Base-by-base conservation (phyloP, 2,113 vertebrate species). In the Vombatus ursinus region DNA sequence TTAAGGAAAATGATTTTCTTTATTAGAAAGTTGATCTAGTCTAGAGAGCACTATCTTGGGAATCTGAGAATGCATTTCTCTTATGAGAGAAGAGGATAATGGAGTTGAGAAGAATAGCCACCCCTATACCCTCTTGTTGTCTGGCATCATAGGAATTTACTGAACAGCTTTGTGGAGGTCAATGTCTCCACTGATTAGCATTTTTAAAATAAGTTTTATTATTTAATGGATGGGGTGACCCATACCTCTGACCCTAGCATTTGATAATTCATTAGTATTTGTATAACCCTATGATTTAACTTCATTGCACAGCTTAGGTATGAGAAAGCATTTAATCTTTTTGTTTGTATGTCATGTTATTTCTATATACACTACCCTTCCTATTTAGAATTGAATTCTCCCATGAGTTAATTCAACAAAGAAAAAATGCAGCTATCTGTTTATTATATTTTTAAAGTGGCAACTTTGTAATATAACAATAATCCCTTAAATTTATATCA, bases 1-100 rank as follows among this genome's bases (percentile, higher is more conserved):
- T 77, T 92, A 92, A 54, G 90, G 91, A 31, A 93, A 96, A 52
- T 90, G 44, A 89, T 50, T 77, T 24, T 61, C 25, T 95, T 94
- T 68, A 6, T 92, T 53, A 94, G 48, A 48, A 94, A 28, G 50
- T 11, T 47, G 53, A 53, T 53, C 28, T 92, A 52, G 25, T 90
- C 31, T 7, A 14, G 68, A 92, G 54, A 2, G 7, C n/a, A 14
- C 89, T 49, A 91, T 52, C 8, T 91, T 94, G 31, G 48, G 89
- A 53, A 94, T 57, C 90, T 95, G 37, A 84, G 16, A 44, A 84
- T 44, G 14, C 7, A 44, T 84, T 23, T 44, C n/a, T 84, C n/a
- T 84, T n/a, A 84, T 44, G 19, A 22, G 68, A 6, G 5, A 44
- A 44, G n/a, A 44, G n/a, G 10, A 31, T 8, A 28, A 5, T 24